phyloP scores from a whole-genome alignment of 2,113 vertebrate species.

The Plecotus auritus region DNA sequence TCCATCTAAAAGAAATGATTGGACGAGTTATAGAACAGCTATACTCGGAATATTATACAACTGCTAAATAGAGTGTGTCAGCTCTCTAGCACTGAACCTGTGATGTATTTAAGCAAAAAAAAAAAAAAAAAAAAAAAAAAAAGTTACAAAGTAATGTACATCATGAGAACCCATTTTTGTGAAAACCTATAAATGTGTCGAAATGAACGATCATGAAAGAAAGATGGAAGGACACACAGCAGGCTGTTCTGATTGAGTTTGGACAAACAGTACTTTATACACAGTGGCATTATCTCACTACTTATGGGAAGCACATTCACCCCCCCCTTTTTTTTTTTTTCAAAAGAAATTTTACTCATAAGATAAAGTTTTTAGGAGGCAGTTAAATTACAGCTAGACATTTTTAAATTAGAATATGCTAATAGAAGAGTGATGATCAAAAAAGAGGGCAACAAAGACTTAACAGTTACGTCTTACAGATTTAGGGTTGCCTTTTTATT shows the following conservation, averaged over 20 bases:
- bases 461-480: not conserved
- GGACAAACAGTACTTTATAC: not conserved
- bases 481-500: not conserved
- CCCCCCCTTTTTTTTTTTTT: not conserved
- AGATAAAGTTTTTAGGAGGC: not conserved
- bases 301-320: not conserved
- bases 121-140: not conserved
- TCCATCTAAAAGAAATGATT: not conserved
- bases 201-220: not conserved
- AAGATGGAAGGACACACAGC: not conserved
- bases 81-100: not conserved
- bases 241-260: not conserved
- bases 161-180: not conserved
- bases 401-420: not conserved
- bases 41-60: not conserved
- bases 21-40: not conserved
- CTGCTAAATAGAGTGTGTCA: not conserved
- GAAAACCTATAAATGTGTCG: not conserved
- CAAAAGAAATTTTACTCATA: not conserved
- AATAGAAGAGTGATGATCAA: not conserved
- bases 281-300: not conserved
- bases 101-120: slow-evolving; percentile 26
- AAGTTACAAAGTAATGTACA: not conserved
- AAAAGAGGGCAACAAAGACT: not conserved
- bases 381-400: not conserved